These are phyloP conservation scores for Mastomys coucha DNA, from an alignment of 2,113 vertebrate species.

Conservation along the genomic window DNA sequence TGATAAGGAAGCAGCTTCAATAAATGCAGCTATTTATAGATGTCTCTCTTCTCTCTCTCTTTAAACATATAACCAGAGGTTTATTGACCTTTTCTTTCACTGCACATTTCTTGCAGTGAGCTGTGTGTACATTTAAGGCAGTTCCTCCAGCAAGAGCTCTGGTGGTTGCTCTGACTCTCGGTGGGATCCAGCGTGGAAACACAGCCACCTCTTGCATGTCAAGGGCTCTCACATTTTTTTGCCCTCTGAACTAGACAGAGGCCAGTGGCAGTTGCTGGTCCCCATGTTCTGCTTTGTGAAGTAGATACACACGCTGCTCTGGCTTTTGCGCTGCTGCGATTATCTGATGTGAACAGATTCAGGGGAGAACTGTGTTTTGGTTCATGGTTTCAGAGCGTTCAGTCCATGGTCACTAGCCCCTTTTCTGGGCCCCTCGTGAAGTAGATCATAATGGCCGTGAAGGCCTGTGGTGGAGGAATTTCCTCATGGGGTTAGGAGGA, in stretches of 20 bases:
- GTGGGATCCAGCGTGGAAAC: no score
- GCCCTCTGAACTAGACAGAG: neutral
- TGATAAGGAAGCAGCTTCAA: slow-evolving; percentile 89
- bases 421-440: neutral
- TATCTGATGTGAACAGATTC: neutral
- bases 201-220: neutral
- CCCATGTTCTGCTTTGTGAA: neutral
- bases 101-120: slow-evolving; percentile 29
- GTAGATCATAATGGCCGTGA: neutral
- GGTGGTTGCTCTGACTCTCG: neutral
- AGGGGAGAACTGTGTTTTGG: neutral
- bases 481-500: neutral
- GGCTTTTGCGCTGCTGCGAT: neutral
- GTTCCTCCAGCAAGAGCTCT: slow-evolving; percentile 32
- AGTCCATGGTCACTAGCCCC: no score
- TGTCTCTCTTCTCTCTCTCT: slow-evolving; percentile 54
- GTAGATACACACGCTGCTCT: neutral
- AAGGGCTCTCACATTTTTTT: neutral
- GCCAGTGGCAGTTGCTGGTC: neutral
- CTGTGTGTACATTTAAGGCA: slow-evolving; percentile 68
- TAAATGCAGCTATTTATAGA: slow-evolving; percentile 89
- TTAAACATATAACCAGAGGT: slow-evolving; percentile 74
- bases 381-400: neutral
- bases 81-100: slow-evolving; percentile 82
- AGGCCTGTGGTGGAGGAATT: neutral